Evolutionary conservation across 2,113 vertebrate genomes (phyloP).

Genomic region (Rhipidura dahli): DNA sequence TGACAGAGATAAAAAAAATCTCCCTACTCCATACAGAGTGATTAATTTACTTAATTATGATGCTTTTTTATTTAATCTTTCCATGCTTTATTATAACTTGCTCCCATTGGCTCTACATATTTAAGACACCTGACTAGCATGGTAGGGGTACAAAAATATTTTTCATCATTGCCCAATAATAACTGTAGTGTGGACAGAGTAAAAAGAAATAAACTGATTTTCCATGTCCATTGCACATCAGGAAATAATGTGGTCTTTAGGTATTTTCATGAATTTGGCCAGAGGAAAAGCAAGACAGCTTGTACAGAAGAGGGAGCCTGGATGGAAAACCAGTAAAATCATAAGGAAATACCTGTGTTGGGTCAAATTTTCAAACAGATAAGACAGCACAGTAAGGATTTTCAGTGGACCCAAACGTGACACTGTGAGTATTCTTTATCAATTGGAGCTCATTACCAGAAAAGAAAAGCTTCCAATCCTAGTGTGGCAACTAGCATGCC

Average conservation of each 20-base stretch:
- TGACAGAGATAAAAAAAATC: neutral
- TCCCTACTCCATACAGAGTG: neutral
- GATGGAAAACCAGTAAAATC: neutral
- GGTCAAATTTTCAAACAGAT: neutral
- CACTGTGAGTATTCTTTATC: neutral
- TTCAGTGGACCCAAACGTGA: neutral
- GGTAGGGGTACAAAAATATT: neutral
- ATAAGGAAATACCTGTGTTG: neutral
- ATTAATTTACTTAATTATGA: neutral
- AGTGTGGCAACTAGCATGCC: neutral
- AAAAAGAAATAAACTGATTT: neutral
- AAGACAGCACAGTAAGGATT: neutral
- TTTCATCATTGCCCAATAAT: neutral
- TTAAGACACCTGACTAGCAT: neutral
- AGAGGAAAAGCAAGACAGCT: rapidly evolving
- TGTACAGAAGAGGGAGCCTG: neutral
- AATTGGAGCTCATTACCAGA: neutral
- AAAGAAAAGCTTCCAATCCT: neutral
- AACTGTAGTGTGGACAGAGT: neutral
- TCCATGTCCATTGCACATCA: neutral
- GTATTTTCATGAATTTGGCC: neutral
- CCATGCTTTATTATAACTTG: neutral
- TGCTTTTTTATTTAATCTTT: neutral
- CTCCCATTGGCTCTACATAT: neutral
- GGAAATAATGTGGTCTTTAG: neutral